These are phyloP conservation scores for Mesorhabditis spiculigera DNA, from an alignment of 2,888 invertebrate species.

Conservation along the genomic window DNA sequence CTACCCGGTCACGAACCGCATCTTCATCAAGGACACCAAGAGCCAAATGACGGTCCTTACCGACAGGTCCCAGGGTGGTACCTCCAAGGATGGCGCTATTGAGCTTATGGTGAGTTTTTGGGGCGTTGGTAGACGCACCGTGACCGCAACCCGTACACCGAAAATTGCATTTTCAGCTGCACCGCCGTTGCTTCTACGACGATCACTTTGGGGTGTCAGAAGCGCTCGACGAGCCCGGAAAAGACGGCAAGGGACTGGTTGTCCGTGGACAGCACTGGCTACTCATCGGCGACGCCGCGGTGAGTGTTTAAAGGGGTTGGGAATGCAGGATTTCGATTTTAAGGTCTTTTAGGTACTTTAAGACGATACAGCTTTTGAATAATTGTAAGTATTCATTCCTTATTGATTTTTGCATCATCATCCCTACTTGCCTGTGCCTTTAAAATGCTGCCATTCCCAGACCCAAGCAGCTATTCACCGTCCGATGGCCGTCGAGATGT, in stretches of 20 bases:
- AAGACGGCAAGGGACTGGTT: constrained; percentile 60
- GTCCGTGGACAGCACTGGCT: constrained; percentile 43
- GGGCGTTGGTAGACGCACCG: neutral
- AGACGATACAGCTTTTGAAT: neutral
- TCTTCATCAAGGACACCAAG: constrained; percentile 33
- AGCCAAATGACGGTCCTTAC: constrained; percentile 60
- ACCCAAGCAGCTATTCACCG: constrained; percentile 27
- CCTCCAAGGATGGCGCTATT: constrained; percentile 44
- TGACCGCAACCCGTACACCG: too few species aligned
- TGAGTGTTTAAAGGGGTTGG: neutral
- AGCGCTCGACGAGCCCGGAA: constrained; percentile 76
- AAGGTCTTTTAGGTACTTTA: too few species aligned
- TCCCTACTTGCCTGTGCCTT: too few species aligned
- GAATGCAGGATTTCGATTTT: neutral
- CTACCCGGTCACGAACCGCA: constrained; percentile 76
- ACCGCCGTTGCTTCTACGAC: constrained; percentile 78
- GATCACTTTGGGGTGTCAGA: constrained; percentile 91
- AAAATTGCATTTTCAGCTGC: constrained; percentile 66
- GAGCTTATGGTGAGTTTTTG: constrained; percentile 34
- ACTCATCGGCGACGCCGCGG: constrained; percentile 23
- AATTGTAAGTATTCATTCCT: too few species aligned
- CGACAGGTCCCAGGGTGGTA: constrained; percentile 60
- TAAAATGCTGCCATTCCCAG: constrained; percentile 12
- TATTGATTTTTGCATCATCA: neutral
- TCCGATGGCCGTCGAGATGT: constrained; percentile 36